Evolutionary conservation across 2,888 invertebrate genomes (phyloP).

Genomic region (Yponomeuta sedellus): DNA sequence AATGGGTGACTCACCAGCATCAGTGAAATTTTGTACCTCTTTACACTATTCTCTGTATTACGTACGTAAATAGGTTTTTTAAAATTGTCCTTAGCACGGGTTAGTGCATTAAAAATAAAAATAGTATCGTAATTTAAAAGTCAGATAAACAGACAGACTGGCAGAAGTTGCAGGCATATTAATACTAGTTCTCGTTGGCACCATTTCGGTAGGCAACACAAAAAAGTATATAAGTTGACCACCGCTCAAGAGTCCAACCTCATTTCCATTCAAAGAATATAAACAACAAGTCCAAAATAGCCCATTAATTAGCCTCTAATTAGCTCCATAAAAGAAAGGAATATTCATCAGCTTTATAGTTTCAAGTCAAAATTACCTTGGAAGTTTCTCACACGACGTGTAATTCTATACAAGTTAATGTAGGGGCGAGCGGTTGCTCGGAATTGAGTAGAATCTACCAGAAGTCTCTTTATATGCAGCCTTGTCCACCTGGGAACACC

Average conservation of each 20-base stretch:
- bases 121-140: no score
- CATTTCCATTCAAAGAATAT: background rate
- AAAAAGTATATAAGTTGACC: background rate
- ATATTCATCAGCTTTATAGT: conserved; percentile 13
- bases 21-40: no score
- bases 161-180: no score
- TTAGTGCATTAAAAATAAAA: no score
- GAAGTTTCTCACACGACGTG: conserved; percentile 36
- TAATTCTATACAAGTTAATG: conserved; percentile 49
- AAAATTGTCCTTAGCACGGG: no score
- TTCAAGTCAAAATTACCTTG: conserved; percentile 13
- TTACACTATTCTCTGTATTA: no score
- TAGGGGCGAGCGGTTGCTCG: background rate
- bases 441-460: background rate
- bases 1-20: no score
- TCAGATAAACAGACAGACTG: no score
- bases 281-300: background rate
- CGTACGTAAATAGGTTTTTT: no score
- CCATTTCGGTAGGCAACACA: no score
- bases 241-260: background rate
- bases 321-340: background rate
- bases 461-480: background rate
- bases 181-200: no score
- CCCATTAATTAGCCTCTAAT: conserved; percentile 6
- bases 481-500: background rate